Evolutionary conservation across 2,113 vertebrate species (phyloP), one percentile per base, ranked within the genome.

Genomic region (Rynchops niger): DNA sequence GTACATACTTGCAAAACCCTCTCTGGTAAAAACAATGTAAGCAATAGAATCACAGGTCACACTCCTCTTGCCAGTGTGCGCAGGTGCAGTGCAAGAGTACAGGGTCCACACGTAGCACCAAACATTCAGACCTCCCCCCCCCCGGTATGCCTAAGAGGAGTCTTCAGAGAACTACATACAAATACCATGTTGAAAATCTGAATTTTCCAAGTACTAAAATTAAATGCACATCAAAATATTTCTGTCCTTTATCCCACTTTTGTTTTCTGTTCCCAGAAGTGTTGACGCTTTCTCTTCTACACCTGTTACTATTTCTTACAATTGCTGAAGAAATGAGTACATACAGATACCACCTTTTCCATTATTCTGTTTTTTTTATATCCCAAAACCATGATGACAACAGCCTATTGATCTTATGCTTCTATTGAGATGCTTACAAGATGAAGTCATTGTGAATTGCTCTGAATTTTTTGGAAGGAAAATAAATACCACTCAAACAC

Each of bases 61-160:
- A 36, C 14, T 72, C 11, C 5, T 72, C 66, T 42, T 20, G 17
- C 5, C 1, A 5, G 22, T 13, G 17, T 56, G n/a, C 27, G 49
- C 30, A 87, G 11, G 20, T 9, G 9, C 14, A 58, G 27, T 19
- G n/a, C 30, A 56, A 26, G 0, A 71, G 34, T 6, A 4, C 23
- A 85, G 47, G 2, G 34, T 40, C 34, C 42, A 70, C 13, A 29
- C 0, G 0, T 13, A 15, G 22, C 56, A 47, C 2, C 49, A 58
- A 52, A 66, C 15, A 45, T 13, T 21, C 29, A 73, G 21, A 55
- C 15, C 5, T 2, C 13, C 9, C 15, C 5, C 3, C 13, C 9
- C 15, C 0, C 0, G 30, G 11, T 26, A 45, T 1, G 2, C 12
- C n/a, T 15, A 13, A 47, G 34, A 86, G 19, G 49, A 82, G 40